Evolutionary conservation across 2,888 invertebrate species (phyloP).

Genomic region (Rhamnusium bicolor): DNA sequence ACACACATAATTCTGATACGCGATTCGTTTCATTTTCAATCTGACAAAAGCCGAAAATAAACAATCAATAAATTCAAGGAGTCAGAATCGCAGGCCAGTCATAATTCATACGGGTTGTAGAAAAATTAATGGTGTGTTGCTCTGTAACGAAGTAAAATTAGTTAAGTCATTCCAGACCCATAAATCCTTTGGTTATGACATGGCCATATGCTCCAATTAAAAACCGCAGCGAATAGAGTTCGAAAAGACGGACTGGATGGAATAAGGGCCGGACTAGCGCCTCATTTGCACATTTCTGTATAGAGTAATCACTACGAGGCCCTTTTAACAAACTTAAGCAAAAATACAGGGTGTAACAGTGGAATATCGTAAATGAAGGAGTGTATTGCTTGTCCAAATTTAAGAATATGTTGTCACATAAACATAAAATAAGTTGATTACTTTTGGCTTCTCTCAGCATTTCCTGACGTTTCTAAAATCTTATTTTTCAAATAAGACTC

Average conservation of each 20-base stretch:
- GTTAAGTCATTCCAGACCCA: slow-evolving; percentile 63
- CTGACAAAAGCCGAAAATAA: slow-evolving; percentile 19
- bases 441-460: too few relatives aligned
- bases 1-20: not conserved
- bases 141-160: slow-evolving; percentile 61
- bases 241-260: slow-evolving; percentile 9
- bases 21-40: not conserved
- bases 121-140: slow-evolving; percentile 64
- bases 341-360: too few relatives aligned
- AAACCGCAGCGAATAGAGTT: slow-evolving; percentile 47
- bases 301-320: not conserved
- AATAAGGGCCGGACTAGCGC: slow-evolving; percentile 12
- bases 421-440: too few relatives aligned
- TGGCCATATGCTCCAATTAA: slow-evolving; percentile 67
- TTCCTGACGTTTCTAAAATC: too few relatives aligned
- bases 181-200: slow-evolving; percentile 64
- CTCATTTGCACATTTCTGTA: not conserved
- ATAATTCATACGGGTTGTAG: slow-evolving; percentile 41
- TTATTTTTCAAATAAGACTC: too few relatives aligned
- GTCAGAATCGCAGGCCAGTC: slow-evolving; percentile 28
- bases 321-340: too few relatives aligned
- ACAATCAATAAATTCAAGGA: slow-evolving; percentile 39
- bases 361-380: too few relatives aligned
- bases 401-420: too few relatives aligned
- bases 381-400: too few relatives aligned